Evolutionary conservation across 1,140 invertebrate species (phyloP).

Genomic region (Neodiprion virginianus): DNA sequence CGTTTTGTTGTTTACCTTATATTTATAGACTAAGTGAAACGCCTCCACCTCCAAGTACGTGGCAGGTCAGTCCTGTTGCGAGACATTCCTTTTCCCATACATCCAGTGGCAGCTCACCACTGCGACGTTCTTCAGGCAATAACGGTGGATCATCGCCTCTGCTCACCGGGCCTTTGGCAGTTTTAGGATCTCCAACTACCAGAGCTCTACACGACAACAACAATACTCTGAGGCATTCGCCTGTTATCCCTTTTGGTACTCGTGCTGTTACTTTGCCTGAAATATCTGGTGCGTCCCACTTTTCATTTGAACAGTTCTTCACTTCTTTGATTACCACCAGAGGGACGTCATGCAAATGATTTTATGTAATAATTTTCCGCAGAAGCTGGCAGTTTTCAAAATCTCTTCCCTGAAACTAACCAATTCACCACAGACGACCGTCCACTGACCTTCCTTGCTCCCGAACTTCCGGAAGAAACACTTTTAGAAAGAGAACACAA

Average conservation of each 20-base stretch:
- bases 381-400: conserved; percentile 70
- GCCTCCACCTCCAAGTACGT: conserved; percentile 79
- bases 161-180: conserved; percentile 66
- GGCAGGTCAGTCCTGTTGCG: conserved; percentile 77
- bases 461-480: conserved; percentile 94
- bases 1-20: not conserved
- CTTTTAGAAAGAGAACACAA: conserved; percentile 93
- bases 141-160: conserved; percentile 76
- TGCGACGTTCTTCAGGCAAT: conserved; percentile 68
- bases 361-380: conserved; percentile 24
- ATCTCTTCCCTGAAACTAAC: conserved; percentile 63
- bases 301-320: not conserved
- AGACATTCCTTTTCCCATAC: conserved; percentile 59
- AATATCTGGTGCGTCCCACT: conserved; percentile 61
- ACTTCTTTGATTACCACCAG: no score
- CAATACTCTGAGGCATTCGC: conserved; percentile 66
- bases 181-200: conserved; percentile 69
- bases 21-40: conserved; percentile 64
- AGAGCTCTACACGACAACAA: conserved; percentile 67
- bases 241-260: conserved; percentile 71
- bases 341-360: no score
- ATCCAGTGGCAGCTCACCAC: conserved; percentile 69
- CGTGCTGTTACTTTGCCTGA: conserved; percentile 81
- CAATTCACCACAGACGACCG: conserved; percentile 59
- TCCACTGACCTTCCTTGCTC: conserved; percentile 83